Conservation (phyloP, 2,113 vertebrate genomes). For the Albula goreensis region DNA sequence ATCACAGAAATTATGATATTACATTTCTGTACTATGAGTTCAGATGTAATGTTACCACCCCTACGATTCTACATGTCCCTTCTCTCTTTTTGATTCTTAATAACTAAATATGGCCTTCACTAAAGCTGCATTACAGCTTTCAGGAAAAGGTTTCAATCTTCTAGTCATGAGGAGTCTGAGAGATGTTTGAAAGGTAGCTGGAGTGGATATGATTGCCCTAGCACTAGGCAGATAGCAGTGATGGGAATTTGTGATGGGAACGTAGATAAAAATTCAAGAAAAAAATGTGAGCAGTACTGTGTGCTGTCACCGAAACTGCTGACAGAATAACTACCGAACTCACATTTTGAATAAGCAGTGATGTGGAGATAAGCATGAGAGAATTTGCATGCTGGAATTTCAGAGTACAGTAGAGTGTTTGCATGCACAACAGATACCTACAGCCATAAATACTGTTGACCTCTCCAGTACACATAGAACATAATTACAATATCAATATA, state of each 20-base stretch:
- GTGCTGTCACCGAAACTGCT: background rate
- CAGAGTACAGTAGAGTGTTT: background rate
- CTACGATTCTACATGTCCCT: too few species aligned
- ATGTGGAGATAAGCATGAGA: background rate
- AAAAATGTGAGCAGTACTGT: background rate
- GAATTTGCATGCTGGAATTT: slow-evolving; percentile 3
- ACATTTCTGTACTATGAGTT: too few species aligned
- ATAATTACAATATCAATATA: too few species aligned
- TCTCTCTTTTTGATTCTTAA: too few species aligned
- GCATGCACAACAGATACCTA: background rate
- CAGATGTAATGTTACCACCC: too few species aligned
- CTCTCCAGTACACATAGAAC: background rate
- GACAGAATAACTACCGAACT: background rate
- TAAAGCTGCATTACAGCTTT: too few species aligned
- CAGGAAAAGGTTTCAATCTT: too few species aligned
- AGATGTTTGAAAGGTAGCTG: background rate
- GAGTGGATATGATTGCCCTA: background rate
- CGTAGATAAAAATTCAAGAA: background rate
- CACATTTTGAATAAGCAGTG: background rate
- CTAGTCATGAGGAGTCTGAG: background rate
- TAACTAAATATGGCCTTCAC: too few species aligned
- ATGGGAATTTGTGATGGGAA: background rate
- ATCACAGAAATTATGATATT: too few species aligned
- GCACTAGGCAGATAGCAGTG: background rate
- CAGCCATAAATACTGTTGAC: background rate